phyloP scores from a whole-genome alignment of 2,113 vertebrate genomes.

The Brachyhypopomus gauderio region DNA sequence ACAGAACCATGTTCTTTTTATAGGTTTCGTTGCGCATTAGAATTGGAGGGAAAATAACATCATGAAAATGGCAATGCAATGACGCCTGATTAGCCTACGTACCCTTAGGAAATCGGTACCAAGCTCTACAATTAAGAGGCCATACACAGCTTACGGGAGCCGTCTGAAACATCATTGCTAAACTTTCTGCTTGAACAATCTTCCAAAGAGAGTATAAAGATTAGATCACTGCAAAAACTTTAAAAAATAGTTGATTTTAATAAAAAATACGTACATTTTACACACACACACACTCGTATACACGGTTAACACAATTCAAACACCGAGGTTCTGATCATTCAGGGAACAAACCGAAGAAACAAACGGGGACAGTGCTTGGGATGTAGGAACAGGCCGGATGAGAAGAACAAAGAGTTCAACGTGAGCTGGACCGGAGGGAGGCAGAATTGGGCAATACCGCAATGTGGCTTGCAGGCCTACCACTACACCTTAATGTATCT shows the following conservation, averaged over 20 bases:
- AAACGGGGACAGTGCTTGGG: not conserved
- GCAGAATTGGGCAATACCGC: not conserved
- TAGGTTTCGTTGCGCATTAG: too few species aligned
- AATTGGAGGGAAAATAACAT: too few species aligned
- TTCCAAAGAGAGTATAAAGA: conserved; percentile 25
- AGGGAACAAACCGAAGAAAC: conserved; percentile 5
- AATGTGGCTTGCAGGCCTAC: conserved; percentile 31
- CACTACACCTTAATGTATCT: conserved; percentile 13
- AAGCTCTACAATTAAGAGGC: too few species aligned
- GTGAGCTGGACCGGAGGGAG: too few species aligned
- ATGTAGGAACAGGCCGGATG: not conserved
- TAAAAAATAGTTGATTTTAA: conserved; percentile 57
- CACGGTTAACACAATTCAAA: conserved; percentile 27
- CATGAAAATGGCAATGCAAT: too few species aligned
- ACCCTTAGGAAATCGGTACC: too few species aligned
- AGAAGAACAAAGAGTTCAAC: not conserved
- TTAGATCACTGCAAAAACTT: conserved; percentile 45
- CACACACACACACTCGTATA: conserved; percentile 30
- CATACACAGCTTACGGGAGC: too few species aligned
- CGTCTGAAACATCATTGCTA: too few species aligned
- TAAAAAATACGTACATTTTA: conserved; percentile 54
- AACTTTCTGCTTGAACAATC: too few species aligned
- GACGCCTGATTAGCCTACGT: too few species aligned
- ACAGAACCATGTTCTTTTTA: too few species aligned
- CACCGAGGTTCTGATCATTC: conserved; percentile 29